phyloP scores from a whole-genome alignment of 2,797 vertebrate species.

The Denticeps clupeoides region DNA sequence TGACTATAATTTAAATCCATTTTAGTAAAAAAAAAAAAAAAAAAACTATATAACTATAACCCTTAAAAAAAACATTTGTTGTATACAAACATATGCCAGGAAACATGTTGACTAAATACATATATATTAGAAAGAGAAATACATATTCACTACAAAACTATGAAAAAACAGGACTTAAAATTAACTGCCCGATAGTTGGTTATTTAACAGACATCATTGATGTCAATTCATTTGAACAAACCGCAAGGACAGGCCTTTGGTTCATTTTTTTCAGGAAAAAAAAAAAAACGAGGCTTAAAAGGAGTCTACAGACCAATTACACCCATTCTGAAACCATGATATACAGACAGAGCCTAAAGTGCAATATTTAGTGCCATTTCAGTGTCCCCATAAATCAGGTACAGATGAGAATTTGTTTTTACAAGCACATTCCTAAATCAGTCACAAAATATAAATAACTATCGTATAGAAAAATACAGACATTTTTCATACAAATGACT shows the following conservation, averaged over 20 bases:
- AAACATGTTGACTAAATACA: not conserved
- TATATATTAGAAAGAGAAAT: not conserved
- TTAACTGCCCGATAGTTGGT: constrained; percentile 16
- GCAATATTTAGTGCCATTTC: constrained; percentile 41
- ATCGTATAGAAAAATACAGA: constrained; percentile 67
- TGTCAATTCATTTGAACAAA: constrained; percentile 92
- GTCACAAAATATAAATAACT: constrained; percentile 68
- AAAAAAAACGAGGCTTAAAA: constrained; percentile 18
- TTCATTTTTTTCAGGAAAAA: constrained; percentile 57
- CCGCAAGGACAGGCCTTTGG: constrained; percentile 51
- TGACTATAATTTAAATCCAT: not conserved
- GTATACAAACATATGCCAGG: not conserved
- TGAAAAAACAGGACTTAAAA: not conserved
- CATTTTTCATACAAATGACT: constrained; percentile 59
- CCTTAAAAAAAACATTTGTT: no score
- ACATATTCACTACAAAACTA: not conserved
- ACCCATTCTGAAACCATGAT: constrained; percentile 14
- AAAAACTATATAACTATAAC: not conserved
- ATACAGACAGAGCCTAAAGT: constrained; percentile 48
- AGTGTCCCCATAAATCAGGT: constrained; percentile 4
- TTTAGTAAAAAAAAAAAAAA: not conserved
- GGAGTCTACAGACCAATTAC: constrained; percentile 5
- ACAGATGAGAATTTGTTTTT: no score
- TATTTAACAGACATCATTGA: constrained; percentile 96
- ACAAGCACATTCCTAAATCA: constrained; percentile 37